Evolutionary conservation across 2,888 invertebrate species (phyloP).

Genomic region (Microctonus brassicae): DNA sequence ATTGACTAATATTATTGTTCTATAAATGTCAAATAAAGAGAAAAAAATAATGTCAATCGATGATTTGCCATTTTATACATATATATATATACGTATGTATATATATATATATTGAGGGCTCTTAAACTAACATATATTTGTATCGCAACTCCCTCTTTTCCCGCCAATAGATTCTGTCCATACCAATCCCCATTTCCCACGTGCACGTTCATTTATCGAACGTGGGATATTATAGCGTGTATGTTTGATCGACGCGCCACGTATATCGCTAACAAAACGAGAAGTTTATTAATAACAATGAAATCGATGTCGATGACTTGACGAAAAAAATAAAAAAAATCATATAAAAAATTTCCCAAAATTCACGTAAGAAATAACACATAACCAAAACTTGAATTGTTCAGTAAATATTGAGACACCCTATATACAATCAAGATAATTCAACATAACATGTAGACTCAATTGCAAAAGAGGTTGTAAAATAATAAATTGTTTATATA

Average conservation of each 20-base stretch:
- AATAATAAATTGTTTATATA: not conserved
- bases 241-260: slow-evolving; percentile 37
- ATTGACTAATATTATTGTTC: not conserved
- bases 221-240: slow-evolving; percentile 22
- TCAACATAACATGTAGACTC: too few relatives aligned
- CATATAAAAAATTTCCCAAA: too few relatives aligned
- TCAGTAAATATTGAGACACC: too few relatives aligned
- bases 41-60: not conserved
- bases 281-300: slow-evolving; percentile 33
- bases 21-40: not conserved
- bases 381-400: too few relatives aligned
- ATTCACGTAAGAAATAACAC: too few relatives aligned
- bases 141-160: slow-evolving; percentile 3
- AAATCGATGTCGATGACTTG: slow-evolving; percentile 33
- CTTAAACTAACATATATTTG: slow-evolving; percentile 20
- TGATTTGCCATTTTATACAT: too few relatives aligned
- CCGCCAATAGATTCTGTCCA: not conserved
- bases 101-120: not conserved
- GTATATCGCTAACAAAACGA: slow-evolving; percentile 14
- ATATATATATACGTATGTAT: too few relatives aligned
- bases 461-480: not conserved
- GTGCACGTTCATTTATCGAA: slow-evolving; percentile 8
- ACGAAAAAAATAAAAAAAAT: too few relatives aligned
- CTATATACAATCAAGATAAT: too few relatives aligned
- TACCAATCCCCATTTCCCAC: slow-evolving; percentile 13